Evolutionary conservation across 2,113 vertebrate species (phyloP).

Genomic region (Oryctolagus cuniculus): DNA sequence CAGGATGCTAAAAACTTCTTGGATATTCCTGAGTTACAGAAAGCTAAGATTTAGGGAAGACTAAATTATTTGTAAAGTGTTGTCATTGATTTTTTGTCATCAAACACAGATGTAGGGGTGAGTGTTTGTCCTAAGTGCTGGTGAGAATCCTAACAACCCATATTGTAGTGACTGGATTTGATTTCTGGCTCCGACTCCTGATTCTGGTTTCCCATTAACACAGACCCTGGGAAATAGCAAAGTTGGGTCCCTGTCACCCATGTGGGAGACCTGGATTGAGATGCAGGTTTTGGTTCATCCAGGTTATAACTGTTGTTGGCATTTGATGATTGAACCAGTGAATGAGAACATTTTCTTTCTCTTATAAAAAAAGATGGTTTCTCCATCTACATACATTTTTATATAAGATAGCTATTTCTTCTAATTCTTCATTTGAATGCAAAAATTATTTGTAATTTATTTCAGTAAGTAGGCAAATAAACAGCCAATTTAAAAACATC

Average conservation of each 20-base stretch:
- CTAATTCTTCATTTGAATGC: neutral
- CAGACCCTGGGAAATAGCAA: too few relatives aligned
- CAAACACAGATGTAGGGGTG: neutral
- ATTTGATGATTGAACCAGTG: too few relatives aligned
- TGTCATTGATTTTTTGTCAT: neutral
- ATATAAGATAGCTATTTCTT: neutral
- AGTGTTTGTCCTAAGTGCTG: too few relatives aligned
- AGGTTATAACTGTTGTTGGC: too few relatives aligned
- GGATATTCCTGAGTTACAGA: neutral
- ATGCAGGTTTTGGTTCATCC: too few relatives aligned
- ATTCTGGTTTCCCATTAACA: too few relatives aligned
- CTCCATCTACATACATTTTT: neutral
- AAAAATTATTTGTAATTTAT: conserved; percentile 5
- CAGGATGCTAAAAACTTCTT: neutral
- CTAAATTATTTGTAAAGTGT: neutral
- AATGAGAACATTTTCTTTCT: too few relatives aligned
- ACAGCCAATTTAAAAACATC: neutral
- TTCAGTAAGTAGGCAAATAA: neutral
- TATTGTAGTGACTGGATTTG: too few relatives aligned
- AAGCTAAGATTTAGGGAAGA: neutral
- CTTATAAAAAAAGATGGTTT: neutral
- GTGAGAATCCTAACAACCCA: too few relatives aligned
- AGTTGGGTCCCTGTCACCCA: too few relatives aligned
- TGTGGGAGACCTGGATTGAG: too few relatives aligned
- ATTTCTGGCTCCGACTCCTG: too few relatives aligned